phyloP scores from a whole-genome alignment of 2,797 vertebrate genomes.

The Triplophysa bombifrons region DNA sequence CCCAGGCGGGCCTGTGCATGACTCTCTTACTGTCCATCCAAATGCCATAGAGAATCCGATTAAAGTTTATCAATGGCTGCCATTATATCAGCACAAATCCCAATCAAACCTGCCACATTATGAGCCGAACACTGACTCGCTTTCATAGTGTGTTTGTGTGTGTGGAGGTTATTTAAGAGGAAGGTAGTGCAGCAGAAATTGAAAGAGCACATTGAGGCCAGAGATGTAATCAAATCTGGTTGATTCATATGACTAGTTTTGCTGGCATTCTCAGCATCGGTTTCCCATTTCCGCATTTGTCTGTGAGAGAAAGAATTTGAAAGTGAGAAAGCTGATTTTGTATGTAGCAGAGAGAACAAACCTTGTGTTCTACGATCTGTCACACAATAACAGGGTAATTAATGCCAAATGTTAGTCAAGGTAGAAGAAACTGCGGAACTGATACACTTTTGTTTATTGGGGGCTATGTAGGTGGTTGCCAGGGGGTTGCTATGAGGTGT shows the following conservation, averaged over 20 bases:
- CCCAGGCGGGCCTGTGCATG: slow-evolving; percentile 14
- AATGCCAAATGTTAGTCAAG: not conserved
- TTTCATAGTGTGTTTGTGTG: slow-evolving; percentile 1
- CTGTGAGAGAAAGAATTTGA: not conserved
- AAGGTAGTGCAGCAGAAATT: slow-evolving; percentile 63
- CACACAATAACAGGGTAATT: not conserved
- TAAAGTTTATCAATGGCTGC: slow-evolving; percentile 43
- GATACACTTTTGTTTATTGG: too few species aligned
- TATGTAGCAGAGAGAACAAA: not conserved
- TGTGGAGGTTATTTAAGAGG: slow-evolving; percentile 52
- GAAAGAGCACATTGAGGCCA: slow-evolving; percentile 42
- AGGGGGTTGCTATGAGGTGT: not conserved
- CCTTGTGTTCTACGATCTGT: not conserved
- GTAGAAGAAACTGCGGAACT: not conserved
- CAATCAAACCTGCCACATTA: slow-evolving; percentile 35
- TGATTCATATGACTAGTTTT: slow-evolving; percentile 44
- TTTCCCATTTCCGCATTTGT: slow-evolving; percentile 12
- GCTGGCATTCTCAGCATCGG: slow-evolving; percentile 26
- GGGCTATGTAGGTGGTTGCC: too few species aligned
- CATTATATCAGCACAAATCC: slow-evolving; percentile 52
- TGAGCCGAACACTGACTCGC: slow-evolving; percentile 21
- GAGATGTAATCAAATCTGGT: slow-evolving; percentile 45
- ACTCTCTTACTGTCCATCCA: slow-evolving; percentile 28
- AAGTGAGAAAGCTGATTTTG: not conserved
- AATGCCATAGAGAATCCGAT: slow-evolving; percentile 45